Evolutionary conservation across 2,888 invertebrate species (phyloP), one percentile per base, ranked within the genome.

Genomic region (Dendrolimus houi): DNA sequence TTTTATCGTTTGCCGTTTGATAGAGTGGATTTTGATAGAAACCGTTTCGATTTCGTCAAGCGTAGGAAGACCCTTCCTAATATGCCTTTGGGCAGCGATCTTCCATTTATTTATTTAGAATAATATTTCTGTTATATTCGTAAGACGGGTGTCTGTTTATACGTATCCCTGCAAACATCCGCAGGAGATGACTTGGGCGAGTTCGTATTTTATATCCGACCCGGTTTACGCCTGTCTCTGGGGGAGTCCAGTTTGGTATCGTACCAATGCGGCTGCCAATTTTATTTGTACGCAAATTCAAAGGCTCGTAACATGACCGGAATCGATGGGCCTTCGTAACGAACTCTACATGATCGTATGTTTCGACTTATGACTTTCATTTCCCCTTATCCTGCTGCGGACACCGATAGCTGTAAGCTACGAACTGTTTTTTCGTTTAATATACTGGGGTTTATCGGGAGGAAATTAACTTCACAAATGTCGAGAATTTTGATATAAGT

Each of bases 281-380:
- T 84, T 85, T 83, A 82, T 84, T 81, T 79, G 77, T 79, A 83
- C 77, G 83, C 85, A 85, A 84, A 84, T 85, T 81, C 83, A 78
- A 78, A 76, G 71, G 75, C 72, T 81, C 79, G 83, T 83, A 83
- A 83, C 77, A 69, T 64, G 70, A 66, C 69, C 72, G 75, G 70
- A 75, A 72, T 73, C 75, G 77, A 81, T 81, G 76, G 79, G 69
- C 64, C 69, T 63, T 65, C 59, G 79, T 81, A 79, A 81, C 78
- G 76, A 79, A 82, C 74, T 78, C 75, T 64, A 67, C 66, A 68
- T 68, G 47, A 10, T 67, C 62, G 64, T 70, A 70, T 68, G 72
- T 68, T 68, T 67, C 73, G 72, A 80, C 80, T 81, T 83, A 85
- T 76, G 72, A 67, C 75, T 80, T 83, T 83, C 83, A 85, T 85